Conservation (phyloP, 1,140 invertebrate species). For the Bathynomus jamesi region DNA sequence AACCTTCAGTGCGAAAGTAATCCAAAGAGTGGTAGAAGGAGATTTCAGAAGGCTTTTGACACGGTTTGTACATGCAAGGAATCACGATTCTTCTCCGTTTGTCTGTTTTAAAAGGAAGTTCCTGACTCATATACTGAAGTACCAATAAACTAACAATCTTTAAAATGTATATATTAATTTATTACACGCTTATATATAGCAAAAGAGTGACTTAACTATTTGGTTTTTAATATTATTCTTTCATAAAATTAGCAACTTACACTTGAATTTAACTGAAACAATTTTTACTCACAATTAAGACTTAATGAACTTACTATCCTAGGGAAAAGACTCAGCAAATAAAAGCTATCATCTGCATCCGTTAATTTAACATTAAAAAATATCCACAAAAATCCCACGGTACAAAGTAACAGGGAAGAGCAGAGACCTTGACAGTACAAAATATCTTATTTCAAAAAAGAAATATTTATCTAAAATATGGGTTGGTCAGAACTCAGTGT, state of each 20-base stretch:
- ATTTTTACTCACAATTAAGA: too few species aligned
- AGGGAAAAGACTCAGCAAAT: too few species aligned
- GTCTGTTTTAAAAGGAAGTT: constrained; percentile 21
- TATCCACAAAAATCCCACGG: too few species aligned
- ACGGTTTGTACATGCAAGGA: constrained; percentile 26
- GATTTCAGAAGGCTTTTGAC: constrained; percentile 23
- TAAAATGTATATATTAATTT: not conserved
- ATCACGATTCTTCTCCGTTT: constrained; percentile 30
- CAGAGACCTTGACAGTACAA: too few species aligned
- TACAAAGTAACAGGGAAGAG: too few species aligned
- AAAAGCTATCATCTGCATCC: too few species aligned
- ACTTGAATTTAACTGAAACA: too few species aligned
- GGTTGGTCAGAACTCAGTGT: too few species aligned
- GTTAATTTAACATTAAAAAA: too few species aligned
- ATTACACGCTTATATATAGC: not conserved
- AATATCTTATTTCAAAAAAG: too few species aligned
- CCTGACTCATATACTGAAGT: not conserved
- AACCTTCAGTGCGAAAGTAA: constrained; percentile 29
- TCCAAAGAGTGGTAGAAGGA: constrained; percentile 32
- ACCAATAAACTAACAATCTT: not conserved
- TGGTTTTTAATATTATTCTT: not conserved
- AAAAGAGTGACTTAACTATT: not conserved
- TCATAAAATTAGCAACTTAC: not conserved
- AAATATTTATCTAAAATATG: too few species aligned
- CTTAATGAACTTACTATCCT: too few species aligned